Conservation (phyloP, 2,797 vertebrate genomes). For the Eupleurogrammus muticus region DNA sequence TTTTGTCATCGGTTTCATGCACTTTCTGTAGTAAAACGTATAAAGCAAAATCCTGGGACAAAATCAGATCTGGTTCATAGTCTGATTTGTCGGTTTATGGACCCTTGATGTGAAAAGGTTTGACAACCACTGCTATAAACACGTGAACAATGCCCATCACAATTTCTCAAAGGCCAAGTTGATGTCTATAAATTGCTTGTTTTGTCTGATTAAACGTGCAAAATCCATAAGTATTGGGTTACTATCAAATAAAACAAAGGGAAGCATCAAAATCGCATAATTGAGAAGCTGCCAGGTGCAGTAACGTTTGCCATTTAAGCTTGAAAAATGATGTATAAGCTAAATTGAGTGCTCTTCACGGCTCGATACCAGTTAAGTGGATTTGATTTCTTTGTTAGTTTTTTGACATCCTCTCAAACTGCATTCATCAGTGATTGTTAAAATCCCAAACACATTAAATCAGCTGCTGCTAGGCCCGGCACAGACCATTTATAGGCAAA, state of each 20-base stretch:
- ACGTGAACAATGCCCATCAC: neutral
- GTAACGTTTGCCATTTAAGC: neutral
- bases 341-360: constrained; percentile 6
- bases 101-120: too few species aligned
- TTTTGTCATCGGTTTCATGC: too few species aligned
- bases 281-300: neutral
- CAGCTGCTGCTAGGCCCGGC: neutral
- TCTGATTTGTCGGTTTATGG: too few species aligned
- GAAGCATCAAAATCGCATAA: neutral
- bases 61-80: too few species aligned
- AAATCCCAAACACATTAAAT: constrained; percentile 19
- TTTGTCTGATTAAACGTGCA: neutral
- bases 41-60: too few species aligned
- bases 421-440: neutral
- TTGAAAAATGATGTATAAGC: constrained; percentile 1
- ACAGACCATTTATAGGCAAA: constrained; percentile 18
- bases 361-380: neutral
- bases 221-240: neutral
- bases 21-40: too few species aligned
- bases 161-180: neutral
- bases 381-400: constrained; percentile 10
- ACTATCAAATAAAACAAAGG: constrained; percentile 9
- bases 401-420: neutral
- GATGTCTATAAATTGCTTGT: neutral
- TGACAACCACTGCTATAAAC: neutral